Evolutionary conservation across 2,797 vertebrate species (phyloP), one percentile per base, ranked within the genome.

Genomic region (Nannoperca australis): DNA sequence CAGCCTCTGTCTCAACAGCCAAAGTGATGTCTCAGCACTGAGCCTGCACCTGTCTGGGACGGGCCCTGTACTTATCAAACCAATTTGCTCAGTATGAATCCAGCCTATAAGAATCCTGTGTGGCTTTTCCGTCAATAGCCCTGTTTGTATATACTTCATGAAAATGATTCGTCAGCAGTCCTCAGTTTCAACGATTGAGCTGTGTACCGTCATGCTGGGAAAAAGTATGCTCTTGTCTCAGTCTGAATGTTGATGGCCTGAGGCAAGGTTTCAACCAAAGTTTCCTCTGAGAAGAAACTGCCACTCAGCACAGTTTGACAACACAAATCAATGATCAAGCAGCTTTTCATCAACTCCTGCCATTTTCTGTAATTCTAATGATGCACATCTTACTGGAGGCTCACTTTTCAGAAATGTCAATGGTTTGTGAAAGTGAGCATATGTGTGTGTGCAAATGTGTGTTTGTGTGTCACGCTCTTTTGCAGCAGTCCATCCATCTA

Each of bases 401-500:
- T 77, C 66, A 32, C 77, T 78, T 78, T 78, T 78, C 80, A 79
- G 47, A 86, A 88, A 90, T 87, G 85, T 89, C 86, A 87, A 84
- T 91, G 71, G 78, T 76, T 82, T 79, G 56, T 69, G 56, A 79
- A 80, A 78, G 61, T 32, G 51, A 64, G 38, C 50, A 1, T 74
- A 49, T 59, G 72, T 62, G 44, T 62, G 27, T 68, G 47, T 60
- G 32, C 49, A 5, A 1, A 18, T 58, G 61, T 59, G 62, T 58
- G 76, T 81, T 20, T 85, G 72, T 80, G 72, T 55, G 81, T 73
- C 34, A 5, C 14, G 2, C 32, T 83, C 51, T 38, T 53, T 78
- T 82, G 65, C 81, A 87, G 85, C 83, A 88, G 86, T 86, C 87
- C 88, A 92, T 93, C 91, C 85, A 91, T 94, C 85, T 75, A 68